Conservation (phyloP, 2,888 invertebrate genomes). For the Odontothrips loti region DNA sequence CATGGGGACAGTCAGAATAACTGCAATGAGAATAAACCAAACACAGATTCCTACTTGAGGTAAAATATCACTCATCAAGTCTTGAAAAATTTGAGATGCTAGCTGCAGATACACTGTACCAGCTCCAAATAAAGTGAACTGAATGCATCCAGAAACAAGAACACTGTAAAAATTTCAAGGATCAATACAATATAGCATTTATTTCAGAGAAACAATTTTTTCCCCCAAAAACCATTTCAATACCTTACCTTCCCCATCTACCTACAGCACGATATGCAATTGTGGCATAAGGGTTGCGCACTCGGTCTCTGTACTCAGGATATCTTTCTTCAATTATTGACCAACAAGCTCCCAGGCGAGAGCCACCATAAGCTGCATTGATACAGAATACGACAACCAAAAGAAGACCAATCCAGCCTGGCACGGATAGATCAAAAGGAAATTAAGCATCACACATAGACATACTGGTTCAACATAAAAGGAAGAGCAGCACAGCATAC, state of each 20-base stretch:
- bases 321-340: conserved; percentile 61
- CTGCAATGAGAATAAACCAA: conserved; percentile 61
- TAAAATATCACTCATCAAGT: conserved; percentile 51
- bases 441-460: conserved; percentile 2
- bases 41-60: conserved; percentile 56
- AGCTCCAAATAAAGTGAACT: conserved; percentile 63
- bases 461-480: not conserved
- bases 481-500: conserved; percentile 45
- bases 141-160: conserved; percentile 58
- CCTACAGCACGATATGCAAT: conserved; percentile 62
- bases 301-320: conserved; percentile 55
- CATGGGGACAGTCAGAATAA: conserved; percentile 57
- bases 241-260: conserved; percentile 53
- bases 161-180: conserved; percentile 42
- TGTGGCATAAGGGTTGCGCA: conserved; percentile 64
- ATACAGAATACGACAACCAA: conserved; percentile 57
- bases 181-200: not conserved
- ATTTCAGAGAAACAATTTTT: not conserved
- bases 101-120: conserved; percentile 62
- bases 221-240: not conserved
- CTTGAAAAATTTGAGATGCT: conserved; percentile 61
- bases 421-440: conserved; percentile 32
- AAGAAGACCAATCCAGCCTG: conserved; percentile 64
- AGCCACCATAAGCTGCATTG: conserved; percentile 63
- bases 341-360: conserved; percentile 64